Percentiles rank a stretch among this genome's conserved stretches.
phyloP scores from a whole-genome alignment of 2,888 invertebrate species.

The Nephrotoma flavescens region DNA sequence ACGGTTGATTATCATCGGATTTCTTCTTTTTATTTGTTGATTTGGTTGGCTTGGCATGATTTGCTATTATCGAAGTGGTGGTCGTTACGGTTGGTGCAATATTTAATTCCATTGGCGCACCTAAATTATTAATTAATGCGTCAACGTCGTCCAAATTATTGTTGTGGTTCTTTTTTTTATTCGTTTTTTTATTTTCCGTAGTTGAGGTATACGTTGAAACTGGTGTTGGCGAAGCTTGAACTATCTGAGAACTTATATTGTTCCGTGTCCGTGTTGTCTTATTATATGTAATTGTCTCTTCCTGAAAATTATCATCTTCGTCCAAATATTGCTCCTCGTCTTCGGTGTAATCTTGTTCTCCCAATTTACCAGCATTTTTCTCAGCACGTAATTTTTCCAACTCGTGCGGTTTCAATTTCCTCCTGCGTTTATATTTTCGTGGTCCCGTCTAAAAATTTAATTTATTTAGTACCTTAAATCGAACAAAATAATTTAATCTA shows the following conservation, averaged over 20 bases:
- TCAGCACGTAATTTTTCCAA: constrained; percentile 30
- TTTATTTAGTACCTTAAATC: background rate
- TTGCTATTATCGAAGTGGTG: constrained; percentile 17
- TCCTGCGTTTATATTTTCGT: constrained; percentile 64
- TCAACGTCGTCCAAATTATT: background rate
- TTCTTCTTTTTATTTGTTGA: constrained; percentile 20
- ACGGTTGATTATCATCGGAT: constrained; percentile 20
- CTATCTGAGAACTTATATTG: background rate
- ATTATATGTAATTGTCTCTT: background rate
- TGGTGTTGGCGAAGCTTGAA: background rate
- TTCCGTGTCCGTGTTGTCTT: background rate
- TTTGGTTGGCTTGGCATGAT: constrained; percentile 15
- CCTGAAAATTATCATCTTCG: constrained; percentile 30
- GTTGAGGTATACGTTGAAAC: background rate
- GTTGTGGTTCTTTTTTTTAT: background rate
- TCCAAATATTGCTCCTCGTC: constrained; percentile 22
- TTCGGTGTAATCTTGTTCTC: constrained; percentile 24
- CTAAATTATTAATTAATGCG: background rate
- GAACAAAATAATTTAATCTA: background rate
- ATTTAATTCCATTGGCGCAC: constrained; percentile 9
- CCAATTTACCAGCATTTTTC: constrained; percentile 15
- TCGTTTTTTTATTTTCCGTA: background rate
- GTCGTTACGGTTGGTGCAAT: constrained; percentile 17
- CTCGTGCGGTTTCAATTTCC: constrained; percentile 56
- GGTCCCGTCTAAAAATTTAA: constrained; percentile 42